Conservation (phyloP, 1,140 invertebrate genomes). For the Drosophila tsacasi region DNA sequence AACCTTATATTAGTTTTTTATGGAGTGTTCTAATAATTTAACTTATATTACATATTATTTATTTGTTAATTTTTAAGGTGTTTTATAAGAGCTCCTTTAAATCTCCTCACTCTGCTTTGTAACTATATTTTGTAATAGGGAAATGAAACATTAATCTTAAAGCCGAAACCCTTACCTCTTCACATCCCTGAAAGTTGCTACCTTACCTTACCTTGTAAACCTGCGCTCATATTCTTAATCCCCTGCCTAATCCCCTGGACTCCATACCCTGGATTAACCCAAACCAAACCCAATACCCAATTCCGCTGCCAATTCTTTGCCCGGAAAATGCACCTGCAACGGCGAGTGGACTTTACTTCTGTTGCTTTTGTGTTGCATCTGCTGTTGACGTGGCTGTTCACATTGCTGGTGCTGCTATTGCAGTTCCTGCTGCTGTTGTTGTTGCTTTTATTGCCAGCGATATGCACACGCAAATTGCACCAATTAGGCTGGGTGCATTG, state of each 20-base stretch:
- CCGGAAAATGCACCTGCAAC: conserved; percentile 55
- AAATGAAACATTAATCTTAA: too few species aligned
- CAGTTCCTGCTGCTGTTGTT: conserved; percentile 12
- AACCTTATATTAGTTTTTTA: not conserved
- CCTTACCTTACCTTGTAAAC: too few species aligned
- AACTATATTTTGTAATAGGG: not conserved
- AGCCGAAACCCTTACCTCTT: not conserved
- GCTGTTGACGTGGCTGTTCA: conserved; percentile 36
- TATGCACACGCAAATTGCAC: conserved; percentile 81
- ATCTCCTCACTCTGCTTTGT: not conserved
- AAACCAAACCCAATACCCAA: not conserved
- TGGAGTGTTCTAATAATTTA: too few species aligned
- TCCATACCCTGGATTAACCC: conserved; percentile 24
- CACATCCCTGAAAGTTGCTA: too few species aligned
- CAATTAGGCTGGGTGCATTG: conserved; percentile 76
- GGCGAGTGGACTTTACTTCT: conserved; percentile 34
- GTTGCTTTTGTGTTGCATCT: conserved; percentile 67
- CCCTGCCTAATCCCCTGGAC: not conserved
- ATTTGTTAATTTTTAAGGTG: not conserved
- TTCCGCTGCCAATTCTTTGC: conserved; percentile 10
- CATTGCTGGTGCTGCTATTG: conserved; percentile 12
- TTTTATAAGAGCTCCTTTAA: not conserved
- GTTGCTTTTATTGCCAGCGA: conserved; percentile 51
- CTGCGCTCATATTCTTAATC: not conserved
- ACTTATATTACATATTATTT: not conserved